Conservation (phyloP, 2,888 invertebrate genomes). For the Drosophila prolongata region DNA sequence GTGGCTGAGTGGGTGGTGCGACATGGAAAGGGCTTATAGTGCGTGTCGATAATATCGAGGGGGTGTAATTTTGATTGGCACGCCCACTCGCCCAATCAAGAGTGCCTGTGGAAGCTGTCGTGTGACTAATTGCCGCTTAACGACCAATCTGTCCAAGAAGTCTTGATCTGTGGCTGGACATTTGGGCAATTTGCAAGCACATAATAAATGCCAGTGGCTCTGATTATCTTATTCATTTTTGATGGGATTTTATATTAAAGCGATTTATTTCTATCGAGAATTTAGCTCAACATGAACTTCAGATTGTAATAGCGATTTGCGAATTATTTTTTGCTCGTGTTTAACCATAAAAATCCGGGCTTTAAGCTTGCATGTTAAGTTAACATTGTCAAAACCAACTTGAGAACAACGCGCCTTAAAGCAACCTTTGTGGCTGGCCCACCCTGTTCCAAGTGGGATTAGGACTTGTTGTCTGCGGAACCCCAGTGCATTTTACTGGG, state of each 20-base stretch:
- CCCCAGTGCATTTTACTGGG: constrained; percentile 40
- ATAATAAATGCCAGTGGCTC: neutral
- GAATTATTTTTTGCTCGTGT: neutral
- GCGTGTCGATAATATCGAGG: constrained; percentile 67
- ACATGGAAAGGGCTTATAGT: constrained; percentile 22
- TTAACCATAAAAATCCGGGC: neutral
- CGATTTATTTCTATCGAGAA: too few species aligned
- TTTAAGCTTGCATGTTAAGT: constrained; percentile 2
- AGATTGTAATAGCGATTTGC: too few species aligned
- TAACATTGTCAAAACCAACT: neutral
- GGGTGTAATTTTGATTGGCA: constrained; percentile 71
- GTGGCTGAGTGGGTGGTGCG: neutral
- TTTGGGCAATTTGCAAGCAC: constrained; percentile 1
- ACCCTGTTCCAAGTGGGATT: constrained; percentile 15
- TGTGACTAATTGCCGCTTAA: constrained; percentile 70
- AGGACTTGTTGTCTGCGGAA: constrained; percentile 51
- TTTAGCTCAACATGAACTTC: too few species aligned
- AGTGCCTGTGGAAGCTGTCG: constrained; percentile 45
- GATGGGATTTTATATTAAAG: neutral
- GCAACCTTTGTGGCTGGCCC: constrained; percentile 25
- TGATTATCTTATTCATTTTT: neutral
- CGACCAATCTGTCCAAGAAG: constrained; percentile 51
- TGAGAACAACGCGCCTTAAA: constrained; percentile 2
- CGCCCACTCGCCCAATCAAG: constrained; percentile 52
- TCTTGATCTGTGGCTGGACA: constrained; percentile 38